Evolutionary conservation across 2,113 vertebrate genomes (phyloP).

Genomic region (Muscicapa adusta): DNA sequence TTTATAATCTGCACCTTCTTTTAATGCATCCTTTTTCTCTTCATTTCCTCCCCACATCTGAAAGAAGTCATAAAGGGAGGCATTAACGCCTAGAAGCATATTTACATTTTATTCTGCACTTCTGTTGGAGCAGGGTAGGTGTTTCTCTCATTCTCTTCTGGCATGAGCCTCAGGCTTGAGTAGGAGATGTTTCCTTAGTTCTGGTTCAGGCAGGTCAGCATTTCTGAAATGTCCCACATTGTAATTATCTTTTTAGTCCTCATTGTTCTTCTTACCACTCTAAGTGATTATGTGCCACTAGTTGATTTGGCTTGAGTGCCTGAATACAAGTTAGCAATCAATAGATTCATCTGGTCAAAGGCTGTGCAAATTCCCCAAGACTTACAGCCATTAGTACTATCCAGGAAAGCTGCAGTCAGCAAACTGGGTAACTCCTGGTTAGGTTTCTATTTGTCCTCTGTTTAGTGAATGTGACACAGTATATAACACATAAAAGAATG

Average conservation of each 20-base stretch:
- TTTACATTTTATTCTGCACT: neutral
- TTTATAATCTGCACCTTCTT: neutral
- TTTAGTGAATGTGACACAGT: neutral
- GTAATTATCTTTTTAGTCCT: neutral
- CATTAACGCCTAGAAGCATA: neutral
- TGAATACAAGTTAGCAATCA: neutral
- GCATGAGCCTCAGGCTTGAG: neutral
- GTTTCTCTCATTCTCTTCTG: neutral
- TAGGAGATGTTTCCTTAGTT: neutral
- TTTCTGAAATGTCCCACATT: neutral
- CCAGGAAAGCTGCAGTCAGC: neutral
- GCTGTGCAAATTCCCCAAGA: neutral
- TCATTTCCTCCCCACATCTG: neutral
- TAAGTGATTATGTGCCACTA: accelerated
- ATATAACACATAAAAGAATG: neutral
- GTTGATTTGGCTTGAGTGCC: neutral
- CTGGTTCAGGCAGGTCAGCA: neutral
- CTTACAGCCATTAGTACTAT: neutral
- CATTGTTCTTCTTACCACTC: neutral
- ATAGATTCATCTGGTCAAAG: neutral
- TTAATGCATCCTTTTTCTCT: neutral
- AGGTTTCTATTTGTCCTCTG: neutral
- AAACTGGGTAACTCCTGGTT: neutral
- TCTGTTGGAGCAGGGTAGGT: neutral
- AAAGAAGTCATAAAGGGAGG: neutral